These are phyloP conservation scores for Coracopsis vasa DNA, from an alignment of 2,113 vertebrate genomes.

Conservation along the genomic window DNA sequence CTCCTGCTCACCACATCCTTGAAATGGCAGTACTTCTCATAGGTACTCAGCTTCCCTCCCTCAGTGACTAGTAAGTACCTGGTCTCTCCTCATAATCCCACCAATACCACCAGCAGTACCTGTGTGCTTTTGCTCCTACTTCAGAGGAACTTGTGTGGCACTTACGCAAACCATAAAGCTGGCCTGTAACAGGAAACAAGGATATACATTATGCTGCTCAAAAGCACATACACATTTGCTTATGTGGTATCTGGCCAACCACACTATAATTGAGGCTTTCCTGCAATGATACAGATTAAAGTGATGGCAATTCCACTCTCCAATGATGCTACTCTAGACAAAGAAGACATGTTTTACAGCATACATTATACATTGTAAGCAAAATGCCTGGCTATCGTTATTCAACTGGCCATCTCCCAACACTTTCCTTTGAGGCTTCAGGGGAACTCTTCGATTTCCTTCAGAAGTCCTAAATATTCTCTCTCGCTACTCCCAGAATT, in stretches of 20 bases:
- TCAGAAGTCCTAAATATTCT: neutral
- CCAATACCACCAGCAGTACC: neutral
- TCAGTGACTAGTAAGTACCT: neutral
- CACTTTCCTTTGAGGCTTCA: neutral
- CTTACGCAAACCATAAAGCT: neutral
- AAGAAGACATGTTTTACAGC: neutral
- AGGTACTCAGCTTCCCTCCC: neutral
- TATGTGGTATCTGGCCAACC: neutral
- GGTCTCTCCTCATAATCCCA: neutral
- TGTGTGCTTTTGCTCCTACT: neutral
- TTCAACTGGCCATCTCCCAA: neutral
- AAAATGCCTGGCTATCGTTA: neutral
- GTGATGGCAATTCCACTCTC: neutral
- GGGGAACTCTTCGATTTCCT: neutral
- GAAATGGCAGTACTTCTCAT: neutral
- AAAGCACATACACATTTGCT: accelerated
- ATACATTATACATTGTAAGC: neutral
- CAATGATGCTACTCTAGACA: neutral
- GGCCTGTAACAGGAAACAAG: neutral
- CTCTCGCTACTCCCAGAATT: neutral
- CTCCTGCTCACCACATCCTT: neutral
- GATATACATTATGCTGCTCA: neutral
- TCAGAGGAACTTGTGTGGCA: neutral
- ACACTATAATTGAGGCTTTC: neutral
- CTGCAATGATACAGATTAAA: neutral